Evolutionary conservation across 2,113 vertebrate genomes (phyloP).

Genomic region (Perca fluviatilis): DNA sequence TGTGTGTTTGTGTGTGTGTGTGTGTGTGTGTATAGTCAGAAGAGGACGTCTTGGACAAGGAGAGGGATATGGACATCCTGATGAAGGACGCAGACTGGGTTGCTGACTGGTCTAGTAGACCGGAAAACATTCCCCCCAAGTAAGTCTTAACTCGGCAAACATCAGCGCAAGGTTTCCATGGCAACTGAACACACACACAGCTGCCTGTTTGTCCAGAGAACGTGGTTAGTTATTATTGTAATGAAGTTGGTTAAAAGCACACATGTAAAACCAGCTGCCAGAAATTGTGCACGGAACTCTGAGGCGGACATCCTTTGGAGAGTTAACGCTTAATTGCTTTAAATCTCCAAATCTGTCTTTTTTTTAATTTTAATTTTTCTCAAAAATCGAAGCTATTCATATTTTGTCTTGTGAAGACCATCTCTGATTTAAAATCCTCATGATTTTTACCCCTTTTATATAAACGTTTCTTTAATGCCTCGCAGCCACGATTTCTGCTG

Average conservation of each 20-base stretch:
- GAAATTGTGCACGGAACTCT: background rate
- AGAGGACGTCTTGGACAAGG: constrained; percentile 92
- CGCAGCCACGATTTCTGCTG: too few relatives aligned
- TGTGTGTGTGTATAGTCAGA: constrained; percentile 86
- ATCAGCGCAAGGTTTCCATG: constrained; percentile 27
- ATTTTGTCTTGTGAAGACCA: too few relatives aligned
- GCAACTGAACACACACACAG: constrained; percentile 30
- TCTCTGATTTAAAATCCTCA: too few relatives aligned
- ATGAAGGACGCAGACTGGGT: constrained; percentile 96
- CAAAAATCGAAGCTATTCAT: too few relatives aligned
- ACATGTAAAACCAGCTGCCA: background rate
- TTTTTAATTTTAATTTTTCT: background rate
- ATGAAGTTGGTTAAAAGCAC: constrained; percentile 3
- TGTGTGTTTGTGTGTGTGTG: constrained; percentile 10
- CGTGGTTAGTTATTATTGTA: background rate
- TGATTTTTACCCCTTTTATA: background rate
- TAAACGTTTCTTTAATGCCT: too few relatives aligned
- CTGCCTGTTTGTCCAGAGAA: constrained; percentile 30
- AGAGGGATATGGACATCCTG: constrained; percentile 92
- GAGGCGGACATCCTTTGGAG: background rate
- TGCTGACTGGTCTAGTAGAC: constrained; percentile 98
- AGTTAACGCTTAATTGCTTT: background rate
- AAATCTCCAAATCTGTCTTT: background rate
- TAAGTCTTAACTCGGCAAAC: constrained; percentile 77
- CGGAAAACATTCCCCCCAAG: constrained; percentile 98